Conservation (phyloP, 23 tunicate genomes). For the Oikopleura vanhoeffeni region DNA sequence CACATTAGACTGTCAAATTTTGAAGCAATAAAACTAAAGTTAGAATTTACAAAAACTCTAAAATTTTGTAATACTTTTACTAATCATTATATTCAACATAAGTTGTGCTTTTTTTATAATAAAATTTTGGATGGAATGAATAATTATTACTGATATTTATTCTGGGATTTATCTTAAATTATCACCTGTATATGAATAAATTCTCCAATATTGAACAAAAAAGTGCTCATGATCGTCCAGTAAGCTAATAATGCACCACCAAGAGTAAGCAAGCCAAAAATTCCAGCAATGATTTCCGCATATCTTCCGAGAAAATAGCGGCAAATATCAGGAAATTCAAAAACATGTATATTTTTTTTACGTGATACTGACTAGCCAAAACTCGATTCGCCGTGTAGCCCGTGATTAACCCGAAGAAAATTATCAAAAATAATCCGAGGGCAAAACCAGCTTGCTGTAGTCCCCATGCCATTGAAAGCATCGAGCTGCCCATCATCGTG, state of each 20-base stretch:
- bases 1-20: no score
- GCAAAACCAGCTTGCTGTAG: conserved; percentile 59
- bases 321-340: conserved; percentile 66
- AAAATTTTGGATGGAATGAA: no score
- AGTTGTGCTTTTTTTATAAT: no score
- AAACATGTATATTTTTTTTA: conserved; percentile 20
- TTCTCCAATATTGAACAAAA: conserved; percentile 42
- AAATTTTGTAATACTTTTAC: no score
- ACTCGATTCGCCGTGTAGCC: conserved; percentile 67
- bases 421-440: conserved; percentile 40
- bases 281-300: conserved; percentile 45
- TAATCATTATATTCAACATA: no score
- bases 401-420: conserved; percentile 27
- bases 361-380: conserved; percentile 18
- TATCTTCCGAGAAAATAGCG: conserved; percentile 35
- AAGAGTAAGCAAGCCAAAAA: conserved; percentile 50
- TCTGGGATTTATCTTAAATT: background rate
- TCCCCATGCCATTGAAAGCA: conserved; percentile 93
- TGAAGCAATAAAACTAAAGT: no score
- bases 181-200: conserved; percentile 24
- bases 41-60: no score
- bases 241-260: conserved; percentile 80
- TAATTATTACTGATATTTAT: no score
- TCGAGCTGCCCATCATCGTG: conserved; percentile 93
- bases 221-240: conserved; percentile 78